Conservation (phyloP, 2,113 vertebrate species). For the Procavia capensis region DNA sequence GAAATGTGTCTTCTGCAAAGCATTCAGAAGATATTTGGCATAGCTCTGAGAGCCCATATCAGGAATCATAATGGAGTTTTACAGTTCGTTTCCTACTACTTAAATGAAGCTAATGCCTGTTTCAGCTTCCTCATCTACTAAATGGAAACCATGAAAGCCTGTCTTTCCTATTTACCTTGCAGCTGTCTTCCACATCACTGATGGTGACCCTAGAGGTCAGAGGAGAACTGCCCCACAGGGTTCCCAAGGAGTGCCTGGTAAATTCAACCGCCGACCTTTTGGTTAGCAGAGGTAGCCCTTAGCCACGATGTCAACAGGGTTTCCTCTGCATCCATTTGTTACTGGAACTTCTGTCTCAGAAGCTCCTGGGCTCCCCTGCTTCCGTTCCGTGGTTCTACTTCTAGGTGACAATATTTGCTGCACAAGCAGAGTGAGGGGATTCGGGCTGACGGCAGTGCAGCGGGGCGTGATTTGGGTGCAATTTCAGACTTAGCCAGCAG, state of each 20-base stretch:
- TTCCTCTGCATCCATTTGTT: background rate
- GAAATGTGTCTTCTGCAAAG: background rate
- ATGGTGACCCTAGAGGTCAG: no score
- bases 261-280: no score
- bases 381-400: background rate
- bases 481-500: conserved; percentile 54
- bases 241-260: no score
- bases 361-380: background rate
- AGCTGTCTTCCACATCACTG: background rate
- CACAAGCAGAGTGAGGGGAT: background rate
- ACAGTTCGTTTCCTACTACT: background rate
- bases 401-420: background rate
- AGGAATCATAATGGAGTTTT: background rate
- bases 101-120: background rate
- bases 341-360: background rate
- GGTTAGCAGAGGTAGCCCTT: no score
- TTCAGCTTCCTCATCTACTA: background rate
- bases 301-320: no score
- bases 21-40: background rate
- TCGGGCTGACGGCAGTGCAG: background rate
- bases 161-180: background rate
- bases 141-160: background rate
- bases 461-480: background rate
- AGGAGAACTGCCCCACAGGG: no score
- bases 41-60: background rate